Conservation (phyloP, 2,888 invertebrate species). For the Lepidonotus clava region DNA sequence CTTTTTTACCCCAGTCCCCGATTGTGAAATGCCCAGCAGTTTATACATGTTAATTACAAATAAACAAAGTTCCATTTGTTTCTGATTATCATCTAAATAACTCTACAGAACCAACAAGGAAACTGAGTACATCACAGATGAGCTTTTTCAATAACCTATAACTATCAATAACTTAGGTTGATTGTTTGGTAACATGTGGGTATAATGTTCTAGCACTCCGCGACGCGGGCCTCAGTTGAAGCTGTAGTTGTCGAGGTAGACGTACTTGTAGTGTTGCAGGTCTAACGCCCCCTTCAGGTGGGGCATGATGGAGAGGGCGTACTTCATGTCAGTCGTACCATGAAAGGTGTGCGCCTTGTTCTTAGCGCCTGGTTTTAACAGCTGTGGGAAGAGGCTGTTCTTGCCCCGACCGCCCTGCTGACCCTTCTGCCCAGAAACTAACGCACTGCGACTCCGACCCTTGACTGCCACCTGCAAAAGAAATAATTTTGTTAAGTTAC, state of each 20-base stretch:
- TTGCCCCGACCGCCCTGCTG: background rate
- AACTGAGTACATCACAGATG: too few species aligned
- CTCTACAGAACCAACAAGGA: too few species aligned
- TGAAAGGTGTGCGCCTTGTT: conserved; percentile 29
- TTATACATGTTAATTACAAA: too few species aligned
- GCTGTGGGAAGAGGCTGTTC: background rate
- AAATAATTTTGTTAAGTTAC: too few species aligned
- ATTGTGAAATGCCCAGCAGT: too few species aligned
- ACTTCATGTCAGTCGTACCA: background rate
- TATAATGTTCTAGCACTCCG: background rate
- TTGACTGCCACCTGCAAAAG: background rate
- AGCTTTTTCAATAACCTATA: too few species aligned
- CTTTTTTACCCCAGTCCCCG: too few species aligned
- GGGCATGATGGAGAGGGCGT: conserved; percentile 13
- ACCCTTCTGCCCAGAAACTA: background rate
- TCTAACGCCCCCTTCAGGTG: background rate
- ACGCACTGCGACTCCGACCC: conserved; percentile 4
- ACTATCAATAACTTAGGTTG: too few species aligned
- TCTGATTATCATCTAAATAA: too few species aligned
- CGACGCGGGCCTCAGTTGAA: background rate
- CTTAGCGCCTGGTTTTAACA: too few species aligned
- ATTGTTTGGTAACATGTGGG: background rate
- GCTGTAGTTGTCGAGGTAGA: conserved; percentile 43
- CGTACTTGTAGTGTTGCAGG: conserved; percentile 24
- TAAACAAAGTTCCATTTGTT: too few species aligned